These are phyloP conservation scores for Lycaena phlaeas DNA, from an alignment of 2,888 invertebrate genomes.

Conservation along the genomic window DNA sequence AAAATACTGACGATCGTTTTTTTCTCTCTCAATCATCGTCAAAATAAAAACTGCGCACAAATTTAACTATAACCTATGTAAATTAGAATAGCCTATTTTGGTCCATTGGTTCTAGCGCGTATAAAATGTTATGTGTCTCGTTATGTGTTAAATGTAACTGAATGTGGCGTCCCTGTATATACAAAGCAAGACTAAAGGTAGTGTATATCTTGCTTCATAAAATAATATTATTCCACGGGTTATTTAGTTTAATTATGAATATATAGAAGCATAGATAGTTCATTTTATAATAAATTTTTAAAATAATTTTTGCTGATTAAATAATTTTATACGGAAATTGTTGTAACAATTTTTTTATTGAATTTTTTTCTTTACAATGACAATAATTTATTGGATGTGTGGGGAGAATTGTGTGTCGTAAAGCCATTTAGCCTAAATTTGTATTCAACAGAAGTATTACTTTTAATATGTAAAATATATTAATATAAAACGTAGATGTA, in stretches of 20 bases:
- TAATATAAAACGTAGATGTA: conserved; percentile 25
- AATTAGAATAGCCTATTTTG: no score
- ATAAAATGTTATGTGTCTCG: not conserved
- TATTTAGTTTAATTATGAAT: not conserved
- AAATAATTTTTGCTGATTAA: conserved; percentile 2
- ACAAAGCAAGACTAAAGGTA: conserved; percentile 57
- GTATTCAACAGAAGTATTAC: conserved; percentile 64
- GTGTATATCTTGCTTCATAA: conserved; percentile 13
- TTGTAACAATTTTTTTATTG: conserved; percentile 7
- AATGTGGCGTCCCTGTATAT: conserved; percentile 52
- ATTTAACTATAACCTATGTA: no score
- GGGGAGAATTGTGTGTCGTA: conserved; percentile 23
- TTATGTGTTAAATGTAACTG: not conserved
- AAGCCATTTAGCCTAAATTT: conserved; percentile 25
- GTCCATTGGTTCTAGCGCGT: no score
- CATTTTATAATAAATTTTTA: not conserved
- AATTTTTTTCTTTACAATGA: conserved; percentile 31
- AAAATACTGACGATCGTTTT: no score
- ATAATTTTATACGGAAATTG: conserved; percentile 5
- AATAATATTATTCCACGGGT: conserved; percentile 6
- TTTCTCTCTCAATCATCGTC: no score
- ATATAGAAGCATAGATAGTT: conserved; percentile 1
- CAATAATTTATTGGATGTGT: conserved; percentile 40
- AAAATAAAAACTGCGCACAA: no score
- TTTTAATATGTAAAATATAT: conserved; percentile 22